These are phyloP conservation scores for Rattus rattus DNA, from an alignment of 2,113 vertebrate species.

Conservation along the genomic window DNA sequence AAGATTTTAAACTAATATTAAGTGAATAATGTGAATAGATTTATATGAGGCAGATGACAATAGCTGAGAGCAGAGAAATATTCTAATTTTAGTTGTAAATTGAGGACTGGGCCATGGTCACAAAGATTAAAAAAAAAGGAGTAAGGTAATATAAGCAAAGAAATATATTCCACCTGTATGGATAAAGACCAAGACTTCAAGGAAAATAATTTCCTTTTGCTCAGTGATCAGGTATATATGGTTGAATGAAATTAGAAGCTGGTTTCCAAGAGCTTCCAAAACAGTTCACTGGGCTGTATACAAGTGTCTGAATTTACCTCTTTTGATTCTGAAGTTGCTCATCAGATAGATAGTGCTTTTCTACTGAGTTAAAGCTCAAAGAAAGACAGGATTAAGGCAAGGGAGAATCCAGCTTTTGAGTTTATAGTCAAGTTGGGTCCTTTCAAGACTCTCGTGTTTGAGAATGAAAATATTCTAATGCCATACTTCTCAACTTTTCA, in stretches of 20 bases:
- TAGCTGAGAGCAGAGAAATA: neutral
- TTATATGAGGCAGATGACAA: constrained; percentile 11
- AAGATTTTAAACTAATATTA: constrained; percentile 27
- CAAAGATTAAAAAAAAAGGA: neutral
- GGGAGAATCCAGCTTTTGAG: neutral
- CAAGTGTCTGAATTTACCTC: neutral
- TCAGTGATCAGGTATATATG: neutral
- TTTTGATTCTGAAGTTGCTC: neutral
- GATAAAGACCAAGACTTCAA: neutral
- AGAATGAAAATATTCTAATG: neutral
- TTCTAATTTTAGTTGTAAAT: neutral
- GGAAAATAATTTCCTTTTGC: neutral
- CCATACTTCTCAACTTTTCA: neutral
- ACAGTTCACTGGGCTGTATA: neutral
- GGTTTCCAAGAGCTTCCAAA: neutral
- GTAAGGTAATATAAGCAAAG: neutral
- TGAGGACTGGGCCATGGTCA: neutral
- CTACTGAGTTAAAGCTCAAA: neutral
- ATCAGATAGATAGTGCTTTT: neutral
- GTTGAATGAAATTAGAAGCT: neutral
- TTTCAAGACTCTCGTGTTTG: neutral
- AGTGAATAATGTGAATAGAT: constrained; percentile 11
- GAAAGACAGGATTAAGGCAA: neutral
- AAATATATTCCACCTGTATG: neutral
- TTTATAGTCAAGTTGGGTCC: too few species aligned